A percentile compares a stretch with the other conserved stretches of the same genome.
phyloP scores from a whole-genome alignment of 2,888 invertebrate species.

The Serripes groenlandicus region DNA sequence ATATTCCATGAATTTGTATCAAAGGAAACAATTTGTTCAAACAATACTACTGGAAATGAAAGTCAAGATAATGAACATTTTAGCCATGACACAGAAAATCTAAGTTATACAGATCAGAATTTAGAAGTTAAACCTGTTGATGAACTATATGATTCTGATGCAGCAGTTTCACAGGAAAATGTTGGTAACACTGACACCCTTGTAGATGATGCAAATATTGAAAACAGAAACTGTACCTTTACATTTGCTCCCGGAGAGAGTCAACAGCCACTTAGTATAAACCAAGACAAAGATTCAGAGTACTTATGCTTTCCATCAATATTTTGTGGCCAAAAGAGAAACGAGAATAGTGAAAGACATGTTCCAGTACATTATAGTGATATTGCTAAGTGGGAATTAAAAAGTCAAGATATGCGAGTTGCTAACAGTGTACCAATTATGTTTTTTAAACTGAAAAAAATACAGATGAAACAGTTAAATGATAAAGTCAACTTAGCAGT shows the following conservation, averaged over 20 bases:
- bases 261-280: constrained; percentile 56
- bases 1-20: background rate
- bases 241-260: constrained; percentile 64
- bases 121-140: too few relatives aligned
- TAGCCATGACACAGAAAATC: background rate
- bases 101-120: too few relatives aligned
- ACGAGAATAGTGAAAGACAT: constrained; percentile 30
- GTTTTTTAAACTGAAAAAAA: constrained; percentile 29
- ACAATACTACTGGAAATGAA: background rate
- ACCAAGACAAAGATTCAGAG: constrained; percentile 55
- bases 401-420: constrained; percentile 33
- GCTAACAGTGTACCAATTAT: constrained; percentile 54
- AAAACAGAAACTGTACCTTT: constrained; percentile 34
- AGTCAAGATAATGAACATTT: background rate
- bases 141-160: constrained; percentile 32
- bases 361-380: constrained; percentile 30
- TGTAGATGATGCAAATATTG: constrained; percentile 38
- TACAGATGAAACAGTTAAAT: constrained; percentile 26
- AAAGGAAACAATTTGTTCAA: background rate
- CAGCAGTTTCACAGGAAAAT: constrained; percentile 46
- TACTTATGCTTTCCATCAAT: constrained; percentile 57
- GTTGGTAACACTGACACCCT: constrained; percentile 50
- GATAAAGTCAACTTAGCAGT: constrained; percentile 56
- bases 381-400: constrained; percentile 37
- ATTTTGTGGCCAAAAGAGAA: constrained; percentile 56